Base-by-base conservation (phyloP, 2,888 invertebrate species). In the Drosophila borborema region DNA sequence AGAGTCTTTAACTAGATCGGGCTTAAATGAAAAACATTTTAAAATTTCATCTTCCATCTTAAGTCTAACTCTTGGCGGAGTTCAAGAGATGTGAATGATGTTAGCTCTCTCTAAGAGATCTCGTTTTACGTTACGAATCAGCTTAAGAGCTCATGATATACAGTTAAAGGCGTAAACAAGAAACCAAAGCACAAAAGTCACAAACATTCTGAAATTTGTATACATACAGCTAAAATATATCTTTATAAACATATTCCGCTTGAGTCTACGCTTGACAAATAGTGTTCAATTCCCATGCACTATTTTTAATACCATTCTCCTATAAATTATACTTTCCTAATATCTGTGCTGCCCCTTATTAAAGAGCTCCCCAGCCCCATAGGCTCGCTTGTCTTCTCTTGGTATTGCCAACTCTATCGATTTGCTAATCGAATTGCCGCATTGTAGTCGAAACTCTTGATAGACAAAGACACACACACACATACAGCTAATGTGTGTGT, bases 401-500 rank as follows among this genome's bases (percentile, higher is more conserved):
- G 2, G 34, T 7, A 55, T 28, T 51, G 49, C n/a, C 7, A 46
- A 69, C 34, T 54, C 61, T 60, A 70, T 62, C 31, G 55, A 55
- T 70, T 20, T 14, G 34, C 56, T 18, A 71, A 71, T 51, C 49
- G 31, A 61, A 23, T 70, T 38, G 43, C 14, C 36, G 16, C 49
- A 31, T 10, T 59, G 40, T 28, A 36, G 53, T 36, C 46, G 18
- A 12, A 69, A 34, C 53, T 28, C 69, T 54, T 68, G 18, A 59
- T 36, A 61, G 28, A 54, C 20, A 56, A 58, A 53, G 23, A 28
- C n/a, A 59, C 18, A 28, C 16, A n/a, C 31, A 18, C 31, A 36
- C 46, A 41, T 10, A n/a, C 55, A 48, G 20, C 40, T 51, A 31
- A 18, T 58, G 41, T 43, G 55, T 62, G 60, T 20, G 20, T 20